phyloP scores from a whole-genome alignment of 2,797 vertebrate species.

The Pygocentrus nattereri region DNA sequence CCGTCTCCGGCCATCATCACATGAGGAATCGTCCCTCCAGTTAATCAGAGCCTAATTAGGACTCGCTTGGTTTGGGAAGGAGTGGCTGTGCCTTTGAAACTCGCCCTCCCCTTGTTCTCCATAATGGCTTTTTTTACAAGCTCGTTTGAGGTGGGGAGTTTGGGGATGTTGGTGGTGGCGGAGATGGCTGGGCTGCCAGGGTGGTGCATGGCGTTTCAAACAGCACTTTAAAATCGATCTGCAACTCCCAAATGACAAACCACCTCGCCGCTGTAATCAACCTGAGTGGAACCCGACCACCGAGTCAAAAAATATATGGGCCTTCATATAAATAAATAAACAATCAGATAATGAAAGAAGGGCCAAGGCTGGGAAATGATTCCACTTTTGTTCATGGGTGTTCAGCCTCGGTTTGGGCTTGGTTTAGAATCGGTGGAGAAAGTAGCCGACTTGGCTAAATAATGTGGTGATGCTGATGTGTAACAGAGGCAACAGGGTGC shows the following conservation, averaged over 20 bases:
- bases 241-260: constrained; percentile 66
- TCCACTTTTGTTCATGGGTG: constrained; percentile 42
- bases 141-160: constrained; percentile 52
- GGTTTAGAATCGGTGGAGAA: constrained; percentile 19
- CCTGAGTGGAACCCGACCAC: constrained; percentile 62
- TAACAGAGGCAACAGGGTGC: constrained; percentile 15
- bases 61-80: constrained; percentile 53
- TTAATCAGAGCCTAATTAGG: constrained; percentile 74
- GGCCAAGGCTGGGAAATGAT: constrained; percentile 49
- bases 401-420: constrained; percentile 19
- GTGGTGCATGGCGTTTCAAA: constrained; percentile 61
- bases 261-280: constrained; percentile 67
- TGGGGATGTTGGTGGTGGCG: constrained; percentile 38
- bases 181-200: constrained; percentile 34
- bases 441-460: constrained; percentile 24
- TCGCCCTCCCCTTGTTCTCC: constrained; percentile 49
- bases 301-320: constrained; percentile 30
- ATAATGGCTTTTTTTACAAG: constrained; percentile 58
- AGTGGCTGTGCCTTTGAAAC: constrained; percentile 57
- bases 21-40: constrained; percentile 60
- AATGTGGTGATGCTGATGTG: constrained; percentile 39
- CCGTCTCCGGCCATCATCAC: constrained; percentile 64
- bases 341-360: constrained; percentile 63
- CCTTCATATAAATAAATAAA: constrained; percentile 68
- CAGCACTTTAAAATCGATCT: constrained; percentile 74